Base-by-base conservation (phyloP, 2,113 vertebrate species). In the Myotis lucifugus region DNA sequence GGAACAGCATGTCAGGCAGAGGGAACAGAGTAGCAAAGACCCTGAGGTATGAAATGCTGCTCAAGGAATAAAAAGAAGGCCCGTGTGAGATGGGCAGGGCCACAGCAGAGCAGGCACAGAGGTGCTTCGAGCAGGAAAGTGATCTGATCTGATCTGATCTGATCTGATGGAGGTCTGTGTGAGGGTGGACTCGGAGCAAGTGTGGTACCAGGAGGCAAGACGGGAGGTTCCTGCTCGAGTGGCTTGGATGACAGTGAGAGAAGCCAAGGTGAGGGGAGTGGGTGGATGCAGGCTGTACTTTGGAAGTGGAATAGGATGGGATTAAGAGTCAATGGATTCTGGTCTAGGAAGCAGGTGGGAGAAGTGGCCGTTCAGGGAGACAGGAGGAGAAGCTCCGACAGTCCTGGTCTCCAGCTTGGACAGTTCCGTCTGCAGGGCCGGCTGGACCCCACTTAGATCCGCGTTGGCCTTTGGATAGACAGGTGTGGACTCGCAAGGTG, bases 101-200 rank as follows among this genome's bases (percentile, higher is more conserved):
- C 9, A 6, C 0, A 7, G 12, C 34, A 27, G 56, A 74, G 70
- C 4, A 9, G 8, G 42, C 0, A 0, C 4, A 0, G 32, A 50
- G 27, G 29, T 10, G 14, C 48, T 37, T 2, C 2, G 13, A 50
- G 11, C 15, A 27, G 6, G 70, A 32, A 29, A 46, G 15, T 15
- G 50, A 82, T 27, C 32, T 13, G 14, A 29, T 42, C 48, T 52
- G 42, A 6, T 42, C 40, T 15, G 42, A 6, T 42, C 40, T 15
- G 18, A 34, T 46, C 52, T 56, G 42, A 61, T 27, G 59, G 59
- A 11, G 48, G 15, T 78, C 64, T 18, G 0, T 6, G 2, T 11
- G 7, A 67, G 37, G 12, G 11, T 37, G 4, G 8, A 13, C 21
- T 29, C 21, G 77, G 56, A 79, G 67, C 73, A 64, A 21, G 46